Base-by-base conservation (phyloP, 2,113 vertebrate species). In the Agapornis roseicollis region DNA sequence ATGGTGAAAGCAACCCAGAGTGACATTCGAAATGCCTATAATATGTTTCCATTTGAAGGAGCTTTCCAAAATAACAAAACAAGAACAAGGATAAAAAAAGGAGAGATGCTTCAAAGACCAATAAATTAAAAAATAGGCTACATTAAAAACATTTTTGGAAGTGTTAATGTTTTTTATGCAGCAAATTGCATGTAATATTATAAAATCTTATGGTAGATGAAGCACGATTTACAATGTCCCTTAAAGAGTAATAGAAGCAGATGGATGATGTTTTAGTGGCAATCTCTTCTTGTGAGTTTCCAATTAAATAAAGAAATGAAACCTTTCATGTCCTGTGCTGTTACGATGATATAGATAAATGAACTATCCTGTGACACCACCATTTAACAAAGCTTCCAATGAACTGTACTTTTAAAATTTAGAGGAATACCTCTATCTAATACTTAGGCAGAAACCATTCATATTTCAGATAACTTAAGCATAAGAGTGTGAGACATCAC, bases 211-310 rank as follows among this genome's bases (percentile, higher is more conserved):
- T 46, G 37, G 46, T 44, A 82, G 5, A 1, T 44, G 85, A 73
- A 90, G 39, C 35, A 85, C 17, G 3, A 61, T 92, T 94, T 89
- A 94, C 41, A 93, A 83, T 49, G 82, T 29, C n/a, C 39, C 58
- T 68, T 81, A 47, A 63, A 95, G 63, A 85, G 49, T 35, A 86
- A 88, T 93, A 85, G 6, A 93, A 94, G n/a, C 46, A 85, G 70
- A 74, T 58, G 61, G 65, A 58, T 71, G 44, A 89, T 85, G 52
- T 33, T 96, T 92, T 70, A 85, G 71, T 25, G 17, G 79, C 63
- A 85, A 60, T 69, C 76, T 80, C 37, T 80, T 88, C 66, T 76
- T 72, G 35, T 55, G 22, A 19, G 5, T 55, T 93, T 89, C 55
- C 85, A 89, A 70, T 73, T 73, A 84, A 83, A 91, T 42, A 74